phyloP scores from a whole-genome alignment of 2,797 vertebrate genomes.

The Hephaestus fuliginosus region DNA sequence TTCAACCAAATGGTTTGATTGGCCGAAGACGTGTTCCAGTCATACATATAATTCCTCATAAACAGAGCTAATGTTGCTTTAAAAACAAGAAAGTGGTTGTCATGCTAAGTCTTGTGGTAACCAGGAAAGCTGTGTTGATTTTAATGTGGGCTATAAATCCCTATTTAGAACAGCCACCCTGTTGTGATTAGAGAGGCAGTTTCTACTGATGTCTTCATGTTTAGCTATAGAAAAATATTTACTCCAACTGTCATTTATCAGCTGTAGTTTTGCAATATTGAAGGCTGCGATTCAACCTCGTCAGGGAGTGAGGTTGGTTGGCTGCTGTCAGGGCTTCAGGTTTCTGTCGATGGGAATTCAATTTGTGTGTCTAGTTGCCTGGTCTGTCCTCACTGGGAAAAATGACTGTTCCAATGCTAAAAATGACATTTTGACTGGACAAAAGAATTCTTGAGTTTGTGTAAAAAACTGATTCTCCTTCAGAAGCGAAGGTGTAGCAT shows the following conservation, averaged over 20 bases:
- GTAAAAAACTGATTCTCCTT: not conserved
- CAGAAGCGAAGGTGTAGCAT: not conserved
- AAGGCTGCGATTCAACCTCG: not conserved
- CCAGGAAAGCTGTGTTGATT: conserved; percentile 34
- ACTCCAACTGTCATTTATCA: not conserved
- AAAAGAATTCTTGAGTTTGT: not conserved
- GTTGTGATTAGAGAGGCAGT: conserved; percentile 34
- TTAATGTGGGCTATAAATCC: conserved; percentile 49
- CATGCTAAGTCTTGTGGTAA: conserved; percentile 12
- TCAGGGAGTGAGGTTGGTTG: too few species aligned
- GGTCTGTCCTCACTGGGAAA: not conserved
- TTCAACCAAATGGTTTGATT: conserved; percentile 53
- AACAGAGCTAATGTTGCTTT: conserved; percentile 51
- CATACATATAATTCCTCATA: conserved; percentile 43
- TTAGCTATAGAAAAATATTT: not conserved
- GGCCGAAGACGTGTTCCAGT: conserved; percentile 48
- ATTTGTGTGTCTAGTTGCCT: not conserved
- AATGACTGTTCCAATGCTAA: not conserved
- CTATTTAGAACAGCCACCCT: conserved; percentile 6
- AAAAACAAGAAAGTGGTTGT: conserved; percentile 40
- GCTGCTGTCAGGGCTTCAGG: not conserved
- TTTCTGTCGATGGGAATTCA: not conserved
- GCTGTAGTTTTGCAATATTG: not conserved
- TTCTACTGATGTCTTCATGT: conserved; percentile 7
- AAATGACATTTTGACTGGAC: not conserved